phyloP scores from a whole-genome alignment of 2,113 vertebrate species.

The Chitala chitala region DNA sequence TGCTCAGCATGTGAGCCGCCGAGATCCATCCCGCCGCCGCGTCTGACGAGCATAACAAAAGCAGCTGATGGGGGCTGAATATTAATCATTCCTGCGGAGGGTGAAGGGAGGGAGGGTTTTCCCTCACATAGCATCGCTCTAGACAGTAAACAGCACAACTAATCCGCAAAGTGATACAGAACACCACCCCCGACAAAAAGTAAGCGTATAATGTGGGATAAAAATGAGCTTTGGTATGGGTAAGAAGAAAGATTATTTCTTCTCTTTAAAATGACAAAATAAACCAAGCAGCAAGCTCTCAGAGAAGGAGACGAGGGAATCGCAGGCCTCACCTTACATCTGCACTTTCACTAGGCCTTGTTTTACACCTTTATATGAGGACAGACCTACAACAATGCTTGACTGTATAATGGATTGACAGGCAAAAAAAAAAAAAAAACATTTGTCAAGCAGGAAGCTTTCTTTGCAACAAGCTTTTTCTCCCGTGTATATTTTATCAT shows the following conservation, averaged over 20 bases:
- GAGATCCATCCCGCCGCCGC: background rate
- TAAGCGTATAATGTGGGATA: slow-evolving; percentile 12
- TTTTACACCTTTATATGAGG: slow-evolving; percentile 35
- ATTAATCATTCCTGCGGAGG: slow-evolving; percentile 13
- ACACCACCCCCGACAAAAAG: background rate
- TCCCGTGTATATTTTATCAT: slow-evolving; percentile 46
- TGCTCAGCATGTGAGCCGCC: slow-evolving; percentile 10
- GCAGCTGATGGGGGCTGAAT: slow-evolving; percentile 21
- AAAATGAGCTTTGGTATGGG: slow-evolving; percentile 1
- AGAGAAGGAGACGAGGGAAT: slow-evolving; percentile 22
- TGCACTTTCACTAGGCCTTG: slow-evolving; percentile 13
- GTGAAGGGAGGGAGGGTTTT: background rate
- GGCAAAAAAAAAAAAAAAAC: slow-evolving; percentile 4
- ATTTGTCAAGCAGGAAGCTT: slow-evolving; percentile 20
- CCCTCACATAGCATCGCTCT: slow-evolving; percentile 2
- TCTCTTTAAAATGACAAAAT: slow-evolving; percentile 19
- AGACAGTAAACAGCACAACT: background rate
- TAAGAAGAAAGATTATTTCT: background rate
- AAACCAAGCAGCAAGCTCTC: slow-evolving; percentile 26
- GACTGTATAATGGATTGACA: slow-evolving; percentile 4
- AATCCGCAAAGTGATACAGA: background rate
- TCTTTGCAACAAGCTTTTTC: slow-evolving; percentile 15
- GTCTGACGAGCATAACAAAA: slow-evolving; percentile 24
- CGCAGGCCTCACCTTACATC: slow-evolving; percentile 21
- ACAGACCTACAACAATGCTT: slow-evolving; percentile 22